Base-by-base conservation (phyloP, 2,888 invertebrate species). In the Apomyelois bistriatella region DNA sequence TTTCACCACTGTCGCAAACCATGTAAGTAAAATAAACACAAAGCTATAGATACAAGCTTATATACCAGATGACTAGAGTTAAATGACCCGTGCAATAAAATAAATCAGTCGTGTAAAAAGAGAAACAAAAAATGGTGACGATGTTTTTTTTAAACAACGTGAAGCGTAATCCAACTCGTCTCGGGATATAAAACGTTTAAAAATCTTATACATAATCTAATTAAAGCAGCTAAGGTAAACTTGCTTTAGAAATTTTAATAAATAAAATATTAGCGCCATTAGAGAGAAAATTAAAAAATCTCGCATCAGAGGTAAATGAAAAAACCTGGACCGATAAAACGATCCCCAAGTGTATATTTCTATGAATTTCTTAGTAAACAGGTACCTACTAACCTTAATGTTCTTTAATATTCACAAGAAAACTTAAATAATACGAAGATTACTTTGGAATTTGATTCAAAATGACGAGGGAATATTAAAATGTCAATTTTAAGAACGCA, bases 381-480 rank as follows among this genome's bases (percentile, higher is more conserved):
- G 46, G 37, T 42, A 48, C 28, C 50, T 42, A 58, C 22, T 3
- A 3, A 22, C 22, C 5, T 22, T 22, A 22, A 22, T 22, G 5
- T 22, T 54, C 53, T 57, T 28, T 28, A 52, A 56, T 40, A 60
- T 62, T 62, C 54, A 58, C 54, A 54, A 48, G 51, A 47, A 57
- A 72, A 70, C 58, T 69, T 69, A 59, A 58, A 64, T 60, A 62
- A 64, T 66, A 56, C 59, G 53, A 61, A 69, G 64, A 74, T 72
- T 68, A 65, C 70, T 71, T 72, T 64, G 64, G 66, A 74, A 73
- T 70, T 70, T 63, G 61, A 76, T 74, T 71, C 59, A 62, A 65
- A 71, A 53, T 64, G 69, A 66, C 70, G 67, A 54, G 60, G 60
- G 67, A 66, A 71, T 77, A 74, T 74, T 77, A 73, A 72, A 76